Conservation (phyloP, 2,797 vertebrate genomes). For the Ptychadena robeensis region DNA sequence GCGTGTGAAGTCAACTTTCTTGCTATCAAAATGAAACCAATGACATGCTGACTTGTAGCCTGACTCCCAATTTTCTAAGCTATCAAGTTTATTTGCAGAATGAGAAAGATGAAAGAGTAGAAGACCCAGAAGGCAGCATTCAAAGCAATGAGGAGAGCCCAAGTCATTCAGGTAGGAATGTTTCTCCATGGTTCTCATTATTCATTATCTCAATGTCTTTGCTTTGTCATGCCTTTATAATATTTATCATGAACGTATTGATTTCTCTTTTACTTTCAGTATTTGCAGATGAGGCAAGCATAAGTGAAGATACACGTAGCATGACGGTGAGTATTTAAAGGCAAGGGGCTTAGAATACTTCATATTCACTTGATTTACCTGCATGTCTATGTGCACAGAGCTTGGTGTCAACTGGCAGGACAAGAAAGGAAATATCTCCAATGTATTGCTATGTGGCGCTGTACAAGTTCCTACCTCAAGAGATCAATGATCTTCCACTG, state of each 20-base stretch:
- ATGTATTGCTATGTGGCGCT: conserved; percentile 91
- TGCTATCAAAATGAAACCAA: not conserved
- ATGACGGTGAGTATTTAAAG: conserved; percentile 13
- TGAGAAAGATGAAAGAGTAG: conserved; percentile 78
- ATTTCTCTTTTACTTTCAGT: conserved; percentile 10
- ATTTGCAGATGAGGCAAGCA: conserved; percentile 12
- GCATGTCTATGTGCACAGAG: conserved; percentile 40
- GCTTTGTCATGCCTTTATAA: too few species aligned
- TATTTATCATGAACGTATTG: not conserved
- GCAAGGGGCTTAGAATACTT: not conserved
- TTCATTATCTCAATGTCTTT: not conserved
- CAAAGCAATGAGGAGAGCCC: conserved; percentile 77
- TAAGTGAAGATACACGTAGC: conserved; percentile 29
- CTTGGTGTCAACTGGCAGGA: not conserved
- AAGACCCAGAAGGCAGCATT: conserved; percentile 79
- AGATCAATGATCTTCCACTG: conserved; percentile 87
- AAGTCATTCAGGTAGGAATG: conserved; percentile 73
- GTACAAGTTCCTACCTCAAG: conserved; percentile 91
- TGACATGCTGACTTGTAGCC: not conserved
- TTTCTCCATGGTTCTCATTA: not conserved
- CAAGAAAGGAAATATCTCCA: conserved; percentile 78
- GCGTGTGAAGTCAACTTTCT: too few species aligned
- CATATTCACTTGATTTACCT: not conserved
- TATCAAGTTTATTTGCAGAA: conserved; percentile 66
- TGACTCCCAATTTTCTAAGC: not conserved